A percentile compares a stretch with the other conserved stretches of the same genome.
These are phyloP conservation scores for Tenualosa ilisha DNA, from an alignment of 2,797 vertebrate genomes.

Conservation along the genomic window DNA sequence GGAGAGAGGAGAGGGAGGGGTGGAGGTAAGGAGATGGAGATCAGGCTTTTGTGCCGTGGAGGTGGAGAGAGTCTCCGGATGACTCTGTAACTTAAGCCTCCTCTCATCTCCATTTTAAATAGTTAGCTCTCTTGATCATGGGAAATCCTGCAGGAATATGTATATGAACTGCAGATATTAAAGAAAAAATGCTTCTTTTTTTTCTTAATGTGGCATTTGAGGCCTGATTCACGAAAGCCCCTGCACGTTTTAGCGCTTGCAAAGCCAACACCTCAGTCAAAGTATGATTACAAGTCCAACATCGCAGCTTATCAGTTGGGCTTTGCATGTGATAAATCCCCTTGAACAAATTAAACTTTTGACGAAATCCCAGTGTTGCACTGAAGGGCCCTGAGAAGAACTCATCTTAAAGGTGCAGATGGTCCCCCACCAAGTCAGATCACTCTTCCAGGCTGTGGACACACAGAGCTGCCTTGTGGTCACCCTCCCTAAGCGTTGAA, in stretches of 20 bases:
- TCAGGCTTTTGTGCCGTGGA: conserved; percentile 60
- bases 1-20: conserved; percentile 30
- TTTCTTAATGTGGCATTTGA: not conserved
- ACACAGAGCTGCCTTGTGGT: not conserved
- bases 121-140: conserved; percentile 71
- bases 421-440: not conserved
- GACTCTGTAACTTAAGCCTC: conserved; percentile 77
- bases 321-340: conserved; percentile 12
- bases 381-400: not conserved
- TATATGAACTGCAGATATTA: conserved; percentile 43
- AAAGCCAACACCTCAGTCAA: conserved; percentile 21
- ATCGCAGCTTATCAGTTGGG: conserved; percentile 21
- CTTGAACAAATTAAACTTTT: conserved; percentile 24
- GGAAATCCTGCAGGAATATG: conserved; percentile 68
- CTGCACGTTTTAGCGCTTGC: not conserved
- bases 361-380: conserved; percentile 6
- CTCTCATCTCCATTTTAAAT: conserved; percentile 75
- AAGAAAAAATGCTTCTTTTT: not conserved
- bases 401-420: conserved; percentile 11
- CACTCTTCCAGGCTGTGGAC: not conserved
- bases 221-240: conserved; percentile 15
- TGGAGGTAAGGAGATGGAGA: conserved; percentile 42
- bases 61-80: conserved; percentile 70
- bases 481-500: not conserved
- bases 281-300: conserved; percentile 12